Evolutionary conservation across 2,113 vertebrate genomes (phyloP), one percentile per base, ranked within the genome.

Genomic region (Ptilorrhoa leucosticta): DNA sequence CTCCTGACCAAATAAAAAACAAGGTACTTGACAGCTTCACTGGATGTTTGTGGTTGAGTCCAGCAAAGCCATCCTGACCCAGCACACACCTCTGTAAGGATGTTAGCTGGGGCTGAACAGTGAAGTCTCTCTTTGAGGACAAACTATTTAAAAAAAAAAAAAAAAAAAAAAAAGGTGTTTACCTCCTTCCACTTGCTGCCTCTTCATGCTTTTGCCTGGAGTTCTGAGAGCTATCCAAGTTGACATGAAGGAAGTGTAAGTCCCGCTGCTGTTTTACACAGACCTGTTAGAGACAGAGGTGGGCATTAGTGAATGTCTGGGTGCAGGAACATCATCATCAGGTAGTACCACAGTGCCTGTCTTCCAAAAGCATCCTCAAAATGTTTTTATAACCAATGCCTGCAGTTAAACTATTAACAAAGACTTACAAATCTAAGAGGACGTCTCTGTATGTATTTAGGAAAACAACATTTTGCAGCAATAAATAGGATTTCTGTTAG

Each of bases 241-340:
- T 98, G 86, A 98, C 61, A 70, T 98, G 98, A 64, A 99, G 96
- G 91, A 99, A 98, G 78, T 99, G 98, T 50, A 99, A 97, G 86
- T 99, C 98, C 61, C 90, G 97, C 70, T 98, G 98, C 95, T 99
- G 99, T 89, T 98, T 99, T 54, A 98, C 85, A 65, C 98, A 99
- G 86, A 99, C 98, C 99, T 99, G 96, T 57, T n/a, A 15, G 28
- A 94, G 90, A 96, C 7, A 97, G 85, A 10, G 60, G 90, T 11
- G 76, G 9, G 5, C 77, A 66, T 53, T 19, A 85, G 40, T 61
- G 56, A 31, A 71, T 61, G 16, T 18, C 47, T 72, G 54, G 33
- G 31, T 9, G 18, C 54, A 90, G 30, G n/a, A 70, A 51, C 30
- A n/a, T 6, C 40, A 61, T 6, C 69, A 85, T 13, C 39, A 42